Base-by-base conservation (phyloP, 2,113 vertebrate genomes). In the Phylloscopus trochilus region DNA sequence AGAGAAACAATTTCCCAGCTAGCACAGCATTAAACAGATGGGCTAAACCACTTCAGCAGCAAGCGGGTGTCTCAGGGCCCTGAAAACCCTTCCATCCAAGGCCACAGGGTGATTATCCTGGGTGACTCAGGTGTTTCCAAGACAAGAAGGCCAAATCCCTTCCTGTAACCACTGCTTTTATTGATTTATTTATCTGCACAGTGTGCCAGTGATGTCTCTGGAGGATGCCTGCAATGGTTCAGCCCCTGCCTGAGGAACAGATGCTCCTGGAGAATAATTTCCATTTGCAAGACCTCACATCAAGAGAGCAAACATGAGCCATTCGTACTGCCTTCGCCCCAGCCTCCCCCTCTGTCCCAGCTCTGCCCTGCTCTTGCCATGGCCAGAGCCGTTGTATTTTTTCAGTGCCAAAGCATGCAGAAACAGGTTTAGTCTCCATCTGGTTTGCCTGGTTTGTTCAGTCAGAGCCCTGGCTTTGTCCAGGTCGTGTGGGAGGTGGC, bases 141-240 rank as follows among this genome's bases (percentile, higher is more conserved):
- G 58, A 46, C 24, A 2, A 1, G 49, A 52, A 16, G 12, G 63
- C 69, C 72, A 93, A 76, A 76, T 79, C 46, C 22, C n/a, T 82
- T 4, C 3, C 41, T 39, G 28, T 8, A 81, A 39, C 58, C 73
- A 11, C 59, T 47, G 74, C 41, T 62, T 79, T 79, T 84, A 46
- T 64, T 47, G 75, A 62, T 79, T 64, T 56, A 49, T 76, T 87
- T 56, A 35, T 76, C 52, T 78, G 51, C 84, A 91, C 16, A 2
- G 7, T 19, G 63, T 58, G 64, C 64, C 83, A 81, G 63, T 0
- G 11, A 9, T 92, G 60, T 53, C 56, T 69, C 56, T 86, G 56
- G 80, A 83, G 83, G 83, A 83, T 18, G 93, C 74, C 74, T 91
- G 78, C 84, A 79, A 72, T 96, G 93, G 95, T 95, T 92, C 72